phyloP scores from a whole-genome alignment of 1,140 invertebrate species.

The Vollenhovia emeryi region DNA sequence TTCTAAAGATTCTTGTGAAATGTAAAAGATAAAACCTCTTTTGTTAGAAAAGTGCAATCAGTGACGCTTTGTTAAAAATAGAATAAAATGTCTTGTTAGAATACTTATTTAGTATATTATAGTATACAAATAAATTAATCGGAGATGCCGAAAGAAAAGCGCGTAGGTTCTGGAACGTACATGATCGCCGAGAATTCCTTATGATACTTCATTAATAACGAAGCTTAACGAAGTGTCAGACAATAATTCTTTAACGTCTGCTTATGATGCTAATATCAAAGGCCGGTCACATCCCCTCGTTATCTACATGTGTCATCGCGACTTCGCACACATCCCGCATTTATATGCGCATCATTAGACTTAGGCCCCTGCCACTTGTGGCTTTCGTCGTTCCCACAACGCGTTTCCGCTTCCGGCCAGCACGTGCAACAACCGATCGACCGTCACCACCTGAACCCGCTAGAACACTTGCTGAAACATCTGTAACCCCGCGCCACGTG shows the following conservation, averaged over 20 bases:
- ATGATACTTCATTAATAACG: background rate
- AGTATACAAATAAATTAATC: too few relatives aligned
- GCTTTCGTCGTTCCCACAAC: constrained; percentile 75
- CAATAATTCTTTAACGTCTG: constrained; percentile 49
- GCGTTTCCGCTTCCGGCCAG: constrained; percentile 79
- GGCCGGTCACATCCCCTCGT: constrained; percentile 59
- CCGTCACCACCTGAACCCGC: constrained; percentile 68
- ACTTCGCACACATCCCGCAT: constrained; percentile 72
- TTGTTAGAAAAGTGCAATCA: background rate
- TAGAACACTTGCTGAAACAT: constrained; percentile 65
- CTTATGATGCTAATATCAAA: constrained; percentile 52
- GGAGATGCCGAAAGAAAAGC: too few relatives aligned
- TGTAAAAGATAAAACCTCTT: background rate
- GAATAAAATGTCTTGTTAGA: background rate
- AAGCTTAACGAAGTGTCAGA: background rate
- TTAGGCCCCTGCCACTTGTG: constrained; percentile 69
- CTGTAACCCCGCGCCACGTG: constrained; percentile 34
- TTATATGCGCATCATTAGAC: constrained; percentile 78
- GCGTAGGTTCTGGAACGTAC: background rate
- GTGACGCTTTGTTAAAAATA: background rate
- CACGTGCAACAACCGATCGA: constrained; percentile 76
- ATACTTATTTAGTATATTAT: too few relatives aligned
- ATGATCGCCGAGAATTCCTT: background rate
- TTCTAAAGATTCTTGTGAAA: background rate
- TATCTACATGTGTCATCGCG: constrained; percentile 78